Conservation (phyloP, 1,140 invertebrate genomes). For the Eriocheir sinensis region DNA sequence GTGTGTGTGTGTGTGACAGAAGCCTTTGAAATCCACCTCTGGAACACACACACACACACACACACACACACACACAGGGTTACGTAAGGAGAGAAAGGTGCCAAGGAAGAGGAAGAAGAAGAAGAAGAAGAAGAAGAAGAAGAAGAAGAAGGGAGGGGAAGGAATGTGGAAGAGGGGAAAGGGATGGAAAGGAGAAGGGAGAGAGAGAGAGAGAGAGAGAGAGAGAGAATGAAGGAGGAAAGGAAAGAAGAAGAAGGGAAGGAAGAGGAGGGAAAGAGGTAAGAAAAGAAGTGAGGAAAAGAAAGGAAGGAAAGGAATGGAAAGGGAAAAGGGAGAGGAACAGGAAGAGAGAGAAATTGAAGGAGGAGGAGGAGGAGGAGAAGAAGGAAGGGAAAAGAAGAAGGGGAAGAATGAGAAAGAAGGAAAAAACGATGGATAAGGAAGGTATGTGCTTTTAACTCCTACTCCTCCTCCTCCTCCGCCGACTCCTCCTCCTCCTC, state of each 20-base stretch:
- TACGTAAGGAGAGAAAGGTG: background rate
- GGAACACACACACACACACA: background rate
- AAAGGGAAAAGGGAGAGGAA: background rate
- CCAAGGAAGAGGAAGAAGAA: background rate
- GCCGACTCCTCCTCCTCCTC: background rate
- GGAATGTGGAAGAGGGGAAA: background rate
- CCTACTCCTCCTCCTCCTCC: background rate
- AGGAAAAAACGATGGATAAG: background rate
- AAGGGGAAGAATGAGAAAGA: background rate
- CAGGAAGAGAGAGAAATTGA: background rate
- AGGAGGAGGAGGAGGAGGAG: background rate
- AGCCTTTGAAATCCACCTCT: background rate
- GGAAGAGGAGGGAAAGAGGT: background rate
- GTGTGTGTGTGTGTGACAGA: conserved; percentile 40
- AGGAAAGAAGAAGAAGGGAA: background rate
- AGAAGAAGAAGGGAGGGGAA: background rate
- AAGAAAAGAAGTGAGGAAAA: background rate
- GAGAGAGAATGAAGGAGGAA: background rate
- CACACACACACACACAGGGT: too few relatives aligned
- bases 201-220: background rate
- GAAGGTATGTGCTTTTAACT: background rate
- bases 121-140: background rate
- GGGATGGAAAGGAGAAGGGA: background rate
- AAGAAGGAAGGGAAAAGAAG: background rate
- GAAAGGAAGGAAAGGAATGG: background rate